These are phyloP conservation scores for Drosophila planitibia DNA, from an alignment of 2,888 invertebrate species.

Conservation along the genomic window DNA sequence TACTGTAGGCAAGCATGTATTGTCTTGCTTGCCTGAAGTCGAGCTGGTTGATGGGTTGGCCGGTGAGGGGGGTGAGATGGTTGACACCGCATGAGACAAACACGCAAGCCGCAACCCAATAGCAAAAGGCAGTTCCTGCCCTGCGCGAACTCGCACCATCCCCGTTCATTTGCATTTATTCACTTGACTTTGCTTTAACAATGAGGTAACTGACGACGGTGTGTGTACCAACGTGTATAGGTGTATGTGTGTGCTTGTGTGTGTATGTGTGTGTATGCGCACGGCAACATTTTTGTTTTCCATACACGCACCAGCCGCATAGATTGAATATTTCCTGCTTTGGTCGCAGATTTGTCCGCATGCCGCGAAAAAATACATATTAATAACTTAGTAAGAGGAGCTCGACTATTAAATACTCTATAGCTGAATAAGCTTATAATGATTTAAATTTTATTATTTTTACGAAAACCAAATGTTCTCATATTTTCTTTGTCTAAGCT, in stretches of 20 bases:
- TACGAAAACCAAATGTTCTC: background rate
- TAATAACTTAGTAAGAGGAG: background rate
- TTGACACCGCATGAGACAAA: slow-evolving; percentile 36
- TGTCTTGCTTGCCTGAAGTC: slow-evolving; percentile 40
- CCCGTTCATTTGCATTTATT: slow-evolving; percentile 75
- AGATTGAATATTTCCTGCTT: slow-evolving; percentile 76
- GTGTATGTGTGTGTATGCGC: slow-evolving; percentile 3
- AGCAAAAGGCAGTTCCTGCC: slow-evolving; percentile 24
- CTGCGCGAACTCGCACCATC: slow-evolving; percentile 17
- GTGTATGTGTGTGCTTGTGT: background rate
- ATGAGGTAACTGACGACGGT: slow-evolving; percentile 56
- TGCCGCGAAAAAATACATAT: slow-evolving; percentile 30
- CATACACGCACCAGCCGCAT: slow-evolving; percentile 62
- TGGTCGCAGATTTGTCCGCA: slow-evolving; percentile 63
- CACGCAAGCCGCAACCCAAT: slow-evolving; percentile 28
- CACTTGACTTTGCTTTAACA: slow-evolving; percentile 79
- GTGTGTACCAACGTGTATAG: background rate
- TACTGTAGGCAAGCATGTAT: slow-evolving; percentile 72
- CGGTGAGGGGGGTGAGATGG: background rate
- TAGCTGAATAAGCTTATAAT: background rate
- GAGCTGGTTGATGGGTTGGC: background rate
- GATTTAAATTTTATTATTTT: background rate
- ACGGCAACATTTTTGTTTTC: slow-evolving; percentile 32
- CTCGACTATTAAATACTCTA: slow-evolving; percentile 15
- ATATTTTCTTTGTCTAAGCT: background rate